A percentile compares a stretch with the other conserved stretches of the same genome.
phyloP scores from a whole-genome alignment of 92 coral and sea anemone species.

The Actinostola sp. region DNA sequence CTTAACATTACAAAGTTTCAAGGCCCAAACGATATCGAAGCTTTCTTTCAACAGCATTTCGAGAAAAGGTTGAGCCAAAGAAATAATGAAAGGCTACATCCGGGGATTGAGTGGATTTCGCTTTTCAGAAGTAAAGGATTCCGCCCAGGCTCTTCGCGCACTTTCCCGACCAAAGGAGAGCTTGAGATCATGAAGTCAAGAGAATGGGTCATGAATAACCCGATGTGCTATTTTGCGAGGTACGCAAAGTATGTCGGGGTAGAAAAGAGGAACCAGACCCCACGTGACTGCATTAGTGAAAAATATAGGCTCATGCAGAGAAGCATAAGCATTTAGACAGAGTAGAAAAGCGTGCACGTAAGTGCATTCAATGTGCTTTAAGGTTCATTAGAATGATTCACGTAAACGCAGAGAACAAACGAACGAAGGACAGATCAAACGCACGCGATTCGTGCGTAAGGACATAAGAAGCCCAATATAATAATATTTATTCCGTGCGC shows the following conservation, averaged over 20 bases:
- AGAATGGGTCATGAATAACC: conserved; percentile 41
- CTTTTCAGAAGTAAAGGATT: conserved; percentile 37
- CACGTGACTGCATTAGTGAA: neutral
- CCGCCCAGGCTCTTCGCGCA: conserved; percentile 44
- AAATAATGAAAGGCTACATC: neutral
- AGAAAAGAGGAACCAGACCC: neutral
- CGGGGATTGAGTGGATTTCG: conserved; percentile 29
- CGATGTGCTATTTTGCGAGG: conserved; percentile 20
- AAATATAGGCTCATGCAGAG: neutral
- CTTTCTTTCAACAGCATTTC: too few relatives aligned
- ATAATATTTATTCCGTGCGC: too few relatives aligned
- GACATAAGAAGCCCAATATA: too few relatives aligned
- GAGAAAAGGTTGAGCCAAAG: too few relatives aligned
- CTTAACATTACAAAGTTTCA: neutral
- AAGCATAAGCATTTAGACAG: neutral
- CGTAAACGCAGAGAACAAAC: too few relatives aligned
- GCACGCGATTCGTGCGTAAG: too few relatives aligned
- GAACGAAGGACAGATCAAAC: too few relatives aligned
- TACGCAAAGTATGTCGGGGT: conserved; percentile 53
- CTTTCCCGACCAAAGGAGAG: conserved; percentile 51
- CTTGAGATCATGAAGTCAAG: conserved; percentile 33
- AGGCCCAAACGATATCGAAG: neutral
- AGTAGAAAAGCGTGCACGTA: too few relatives aligned
- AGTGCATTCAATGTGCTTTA: too few relatives aligned
- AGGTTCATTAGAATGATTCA: too few relatives aligned